Conservation (phyloP, 2,888 invertebrate genomes). For the Rhimphoctona megacephalus region DNA sequence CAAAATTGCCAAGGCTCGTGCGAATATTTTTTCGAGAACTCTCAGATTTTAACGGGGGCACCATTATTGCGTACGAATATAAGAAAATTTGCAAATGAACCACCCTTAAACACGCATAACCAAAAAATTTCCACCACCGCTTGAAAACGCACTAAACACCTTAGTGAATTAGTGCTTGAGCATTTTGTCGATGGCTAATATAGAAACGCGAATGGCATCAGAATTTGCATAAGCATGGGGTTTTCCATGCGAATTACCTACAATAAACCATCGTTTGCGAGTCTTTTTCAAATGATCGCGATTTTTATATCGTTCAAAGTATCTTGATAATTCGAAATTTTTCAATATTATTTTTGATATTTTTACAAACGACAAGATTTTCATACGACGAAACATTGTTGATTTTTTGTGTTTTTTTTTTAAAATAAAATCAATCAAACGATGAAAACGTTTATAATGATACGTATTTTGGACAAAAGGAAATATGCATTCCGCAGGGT, state of each 20-base stretch:
- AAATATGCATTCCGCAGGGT: not conserved
- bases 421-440: too few relatives aligned
- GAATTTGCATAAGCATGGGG: not conserved
- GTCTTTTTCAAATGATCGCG: not conserved
- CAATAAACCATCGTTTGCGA: not conserved
- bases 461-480: not conserved
- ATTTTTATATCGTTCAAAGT: not conserved
- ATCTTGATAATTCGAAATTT: too few relatives aligned
- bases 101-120: slow-evolving; percentile 1
- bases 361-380: too few relatives aligned
- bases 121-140: slow-evolving; percentile 25
- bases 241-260: not conserved
- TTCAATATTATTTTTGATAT: not conserved
- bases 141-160: slow-evolving; percentile 47
- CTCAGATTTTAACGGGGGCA: too few relatives aligned
- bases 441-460: too few relatives aligned
- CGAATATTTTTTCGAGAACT: too few relatives aligned
- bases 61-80: too few relatives aligned
- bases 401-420: too few relatives aligned
- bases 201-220: slow-evolving; percentile 61
- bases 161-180: slow-evolving; percentile 62
- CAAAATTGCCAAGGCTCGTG: too few relatives aligned
- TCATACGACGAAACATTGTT: too few relatives aligned
- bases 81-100: not conserved
- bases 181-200: slow-evolving; percentile 66